Conservation (phyloP, 2,113 vertebrate genomes). For the Oryzias curvinotus region DNA sequence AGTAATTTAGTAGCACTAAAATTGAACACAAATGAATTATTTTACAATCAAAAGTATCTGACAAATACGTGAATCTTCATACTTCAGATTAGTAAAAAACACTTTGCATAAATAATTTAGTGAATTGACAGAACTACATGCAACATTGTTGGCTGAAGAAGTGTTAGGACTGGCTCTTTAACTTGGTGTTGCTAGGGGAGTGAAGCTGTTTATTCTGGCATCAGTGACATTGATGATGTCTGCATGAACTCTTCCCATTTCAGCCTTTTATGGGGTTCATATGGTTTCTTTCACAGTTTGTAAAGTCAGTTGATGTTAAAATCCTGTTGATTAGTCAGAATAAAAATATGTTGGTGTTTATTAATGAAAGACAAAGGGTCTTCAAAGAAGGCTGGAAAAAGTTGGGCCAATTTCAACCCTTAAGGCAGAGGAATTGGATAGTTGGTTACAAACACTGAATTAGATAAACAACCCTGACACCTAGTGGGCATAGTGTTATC, state of each 20-base stretch:
- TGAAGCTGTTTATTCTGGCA: constrained; percentile 70
- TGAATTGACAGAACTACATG: neutral
- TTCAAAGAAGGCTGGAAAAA: constrained; percentile 22
- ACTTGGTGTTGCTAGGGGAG: constrained; percentile 78
- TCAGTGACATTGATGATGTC: constrained; percentile 45
- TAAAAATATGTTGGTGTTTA: neutral
- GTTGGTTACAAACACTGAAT: constrained; percentile 1
- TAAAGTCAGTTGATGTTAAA: neutral
- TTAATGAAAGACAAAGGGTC: neutral
- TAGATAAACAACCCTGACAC: constrained; percentile 54
- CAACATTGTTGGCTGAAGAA: constrained; percentile 12
- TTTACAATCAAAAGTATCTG: too few species aligned
- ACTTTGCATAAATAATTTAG: constrained; percentile 34
- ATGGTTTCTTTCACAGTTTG: neutral
- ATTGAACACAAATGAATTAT: too few species aligned
- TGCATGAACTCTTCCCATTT: constrained; percentile 31
- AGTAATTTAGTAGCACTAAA: too few species aligned
- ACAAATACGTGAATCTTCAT: too few species aligned
- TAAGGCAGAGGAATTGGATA: neutral
- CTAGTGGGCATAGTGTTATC: constrained; percentile 49
- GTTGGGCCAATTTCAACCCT: constrained; percentile 19
- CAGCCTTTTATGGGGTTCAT: neutral
- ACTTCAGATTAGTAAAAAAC: neutral
- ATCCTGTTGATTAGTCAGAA: neutral
- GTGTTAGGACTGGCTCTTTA: constrained; percentile 67